These are phyloP conservation scores for Apamea crenata DNA, from an alignment of 2,888 invertebrate genomes.

Conservation along the genomic window DNA sequence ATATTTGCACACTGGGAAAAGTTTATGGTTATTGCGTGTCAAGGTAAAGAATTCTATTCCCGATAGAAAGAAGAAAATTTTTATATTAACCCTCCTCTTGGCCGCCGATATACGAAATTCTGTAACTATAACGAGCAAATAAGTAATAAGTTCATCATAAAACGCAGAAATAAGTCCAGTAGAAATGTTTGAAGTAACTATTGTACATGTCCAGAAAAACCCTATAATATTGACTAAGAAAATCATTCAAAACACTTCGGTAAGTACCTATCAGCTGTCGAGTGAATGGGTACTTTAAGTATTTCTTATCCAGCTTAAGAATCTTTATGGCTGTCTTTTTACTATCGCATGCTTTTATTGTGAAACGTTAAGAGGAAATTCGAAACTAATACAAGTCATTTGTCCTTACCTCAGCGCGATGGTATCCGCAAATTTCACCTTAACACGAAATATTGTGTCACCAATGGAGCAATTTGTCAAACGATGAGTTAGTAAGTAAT, in stretches of 20 bases:
- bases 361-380: conserved; percentile 67
- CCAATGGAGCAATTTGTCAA: conserved; percentile 69
- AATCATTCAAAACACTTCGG: conserved; percentile 17
- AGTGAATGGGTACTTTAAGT: conserved; percentile 44
- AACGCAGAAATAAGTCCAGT: background rate
- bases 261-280: conserved; percentile 19
- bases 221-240: background rate
- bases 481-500: conserved; percentile 67
- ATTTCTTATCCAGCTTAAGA: conserved; percentile 67
- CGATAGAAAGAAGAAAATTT: conserved; percentile 46
- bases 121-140: background rate
- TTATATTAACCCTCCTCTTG: background rate
- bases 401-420: conserved; percentile 71
- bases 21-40: conserved; percentile 58
- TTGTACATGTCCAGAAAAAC: background rate
- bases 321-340: conserved; percentile 77
- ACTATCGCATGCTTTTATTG: conserved; percentile 74
- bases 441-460: conserved; percentile 68
- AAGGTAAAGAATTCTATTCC: conserved; percentile 58
- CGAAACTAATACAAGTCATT: conserved; percentile 64
- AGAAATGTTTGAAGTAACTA: conserved; percentile 4
- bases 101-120: background rate
- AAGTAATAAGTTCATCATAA: background rate
- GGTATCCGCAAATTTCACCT: conserved; percentile 67
- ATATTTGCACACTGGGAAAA: conserved; percentile 56